Base-by-base conservation (phyloP, 2,888 invertebrate species). In the Pinctada fucata region DNA sequence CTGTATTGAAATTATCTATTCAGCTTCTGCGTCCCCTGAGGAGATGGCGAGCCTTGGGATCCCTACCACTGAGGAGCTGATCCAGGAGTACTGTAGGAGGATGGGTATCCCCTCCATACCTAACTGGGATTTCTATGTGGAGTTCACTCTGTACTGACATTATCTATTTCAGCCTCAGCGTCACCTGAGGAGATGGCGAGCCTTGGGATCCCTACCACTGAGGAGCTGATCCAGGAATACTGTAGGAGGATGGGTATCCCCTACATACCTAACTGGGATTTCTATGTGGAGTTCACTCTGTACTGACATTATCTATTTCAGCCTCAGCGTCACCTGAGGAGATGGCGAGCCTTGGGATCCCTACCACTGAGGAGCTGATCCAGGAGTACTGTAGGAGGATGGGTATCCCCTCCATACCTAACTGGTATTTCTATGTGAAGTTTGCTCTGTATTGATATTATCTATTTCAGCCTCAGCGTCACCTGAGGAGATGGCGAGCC, bases 361-460 rank as follows among this genome's bases (percentile, higher is more conserved):
- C 90, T 0, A 82, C 85, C 6, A 83, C 85, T 48, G 77, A 87
- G 45, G 31, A 31, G 31, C 31, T 31, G 31, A 31, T 31, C 31
- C 31, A 31, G 31, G 31, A 31, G 31, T 31, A 31, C 31, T 31
- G 31, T 1, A 31, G 31, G 31, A 31, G 31, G 31, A 31, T 31
- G 31, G 31, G 31, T 3, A 82, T 89, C 3, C 82, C 86, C 3
- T 68, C 81, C 5, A 84, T 91, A 31, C 80, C 82, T 5, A 87
- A 86, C 77, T 92, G 91, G 90, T 82, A 88, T 45, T 92, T 91
- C 85, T 93, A 93, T 83, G 86, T 93, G 69, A 92, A 91, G 2
- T 93, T 92, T 79, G 87, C 89, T 48, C 88, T 88, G 31, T 31
- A 31, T 31, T 31, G 31, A 31, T 58, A 10, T 58, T 13, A 10